These are phyloP conservation scores for Herminia tarsipennalis DNA, from an alignment of 2,888 invertebrate genomes.

Conservation along the genomic window DNA sequence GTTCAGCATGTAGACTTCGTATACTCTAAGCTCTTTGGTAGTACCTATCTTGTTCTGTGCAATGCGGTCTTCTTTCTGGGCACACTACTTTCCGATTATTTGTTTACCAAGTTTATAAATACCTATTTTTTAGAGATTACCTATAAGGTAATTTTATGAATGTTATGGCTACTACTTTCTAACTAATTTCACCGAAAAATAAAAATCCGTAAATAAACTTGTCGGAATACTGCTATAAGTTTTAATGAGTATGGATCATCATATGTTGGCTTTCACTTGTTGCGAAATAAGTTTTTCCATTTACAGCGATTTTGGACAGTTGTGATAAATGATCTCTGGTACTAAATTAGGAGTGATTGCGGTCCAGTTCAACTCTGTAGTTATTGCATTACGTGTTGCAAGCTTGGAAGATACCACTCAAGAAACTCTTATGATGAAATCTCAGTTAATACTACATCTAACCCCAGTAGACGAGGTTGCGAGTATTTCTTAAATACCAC, in stretches of 20 bases:
- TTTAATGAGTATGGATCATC: constrained; percentile 31
- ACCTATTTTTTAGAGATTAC: too few species aligned
- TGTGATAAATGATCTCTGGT: constrained; percentile 38
- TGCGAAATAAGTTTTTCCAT: constrained; percentile 40
- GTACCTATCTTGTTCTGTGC: too few species aligned
- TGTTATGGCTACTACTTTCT: too few species aligned
- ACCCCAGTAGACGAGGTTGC: background rate
- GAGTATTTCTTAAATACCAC: too few species aligned
- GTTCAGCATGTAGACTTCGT: too few species aligned
- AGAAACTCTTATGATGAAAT: constrained; percentile 17
- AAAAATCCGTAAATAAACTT: background rate
- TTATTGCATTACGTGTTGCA: constrained; percentile 32
- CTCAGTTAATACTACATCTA: constrained; percentile 4
- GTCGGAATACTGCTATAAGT: constrained; percentile 3
- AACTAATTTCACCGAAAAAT: background rate
- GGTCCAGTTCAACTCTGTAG: constrained; percentile 16
- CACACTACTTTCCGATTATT: too few species aligned
- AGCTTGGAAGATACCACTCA: constrained; percentile 17
- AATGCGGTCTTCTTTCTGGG: too few species aligned
- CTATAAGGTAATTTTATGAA: too few species aligned
- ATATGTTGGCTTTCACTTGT: constrained; percentile 29
- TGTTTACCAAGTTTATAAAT: too few species aligned
- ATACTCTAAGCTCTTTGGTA: too few species aligned
- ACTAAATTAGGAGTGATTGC: constrained; percentile 39
- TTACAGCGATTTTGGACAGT: constrained; percentile 25